Base-by-base conservation (phyloP, 92 coral and sea anemone genomes). In the Isaurus tuberculatus region DNA sequence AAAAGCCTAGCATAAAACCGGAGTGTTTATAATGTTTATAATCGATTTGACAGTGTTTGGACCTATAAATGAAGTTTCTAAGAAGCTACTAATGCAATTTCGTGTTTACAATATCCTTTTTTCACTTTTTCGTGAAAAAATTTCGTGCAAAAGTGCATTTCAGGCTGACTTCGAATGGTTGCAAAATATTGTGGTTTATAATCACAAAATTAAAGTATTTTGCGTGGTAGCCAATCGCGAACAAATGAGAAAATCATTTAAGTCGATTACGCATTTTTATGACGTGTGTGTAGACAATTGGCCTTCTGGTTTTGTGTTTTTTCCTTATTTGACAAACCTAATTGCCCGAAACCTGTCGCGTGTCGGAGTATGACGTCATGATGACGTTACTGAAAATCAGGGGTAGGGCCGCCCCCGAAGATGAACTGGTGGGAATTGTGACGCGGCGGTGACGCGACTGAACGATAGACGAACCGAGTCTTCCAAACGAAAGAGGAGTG, bases 361-460 rank as follows among this genome's bases (percentile, higher is more conserved):
- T 88, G 92, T 87, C 91, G 85, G 84, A 89, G 79, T 75, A 83
- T 91, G 98, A 95, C 95, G 97, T 94, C 89, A 91, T 66, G 92
- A 90, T 93, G 98, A 95, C 91, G 95, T 91, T 93, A 57, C 72
- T 53, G 81, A 67, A 71, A 73, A 65, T 63, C 69, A 63, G 69
- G 79, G 68, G 79, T 93, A 75, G 95, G 97, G 94, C 65, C n/a
- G 75, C 85, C 73, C 91, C 80, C 83, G 85, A 72, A 92, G 95
- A 94, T 89, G 78, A 88, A 87, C 86, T 79, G 79, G 92, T 55
- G 65, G 63, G 81, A 87, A 86, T 70, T 92, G 98, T 93, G 98
- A 93, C 98, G 98, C 98, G 88, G 73, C 88, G 90, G 97, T 93
- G 94, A 91, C 94, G 98, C 94, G 94, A 66, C 89, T 84, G 92